A percentile compares a stretch with the other conserved stretches of the same genome.
These are phyloP conservation scores for Larimichthys polyactis DNA, from an alignment of 2,113 vertebrate genomes.

Conservation along the genomic window DNA sequence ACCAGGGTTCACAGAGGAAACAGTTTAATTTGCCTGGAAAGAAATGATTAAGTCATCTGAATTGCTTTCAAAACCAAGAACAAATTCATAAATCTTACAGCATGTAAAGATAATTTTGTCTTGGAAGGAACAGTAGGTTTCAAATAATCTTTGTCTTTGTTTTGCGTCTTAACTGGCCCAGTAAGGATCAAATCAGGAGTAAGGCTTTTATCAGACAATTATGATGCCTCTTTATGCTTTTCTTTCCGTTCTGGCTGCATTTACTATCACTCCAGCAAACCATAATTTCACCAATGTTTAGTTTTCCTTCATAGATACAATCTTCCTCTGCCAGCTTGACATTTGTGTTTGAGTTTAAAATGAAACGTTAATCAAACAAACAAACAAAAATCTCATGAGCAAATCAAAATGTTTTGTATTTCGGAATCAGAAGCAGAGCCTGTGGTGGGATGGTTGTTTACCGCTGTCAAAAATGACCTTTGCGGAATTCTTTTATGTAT, in stretches of 20 bases:
- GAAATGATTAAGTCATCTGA: constrained; percentile 71
- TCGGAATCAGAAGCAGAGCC: constrained; percentile 70
- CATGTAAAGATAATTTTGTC: constrained; percentile 69
- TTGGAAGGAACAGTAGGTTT: constrained; percentile 60
- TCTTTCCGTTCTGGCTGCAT: constrained; percentile 64
- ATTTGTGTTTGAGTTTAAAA: constrained; percentile 59
- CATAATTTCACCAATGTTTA: constrained; percentile 72
- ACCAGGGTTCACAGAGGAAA: constrained; percentile 77
- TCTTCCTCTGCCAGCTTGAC: constrained; percentile 66
- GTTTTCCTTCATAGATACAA: constrained; percentile 69
- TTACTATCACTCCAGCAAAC: constrained; percentile 58
- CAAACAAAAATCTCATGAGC: constrained; percentile 68
- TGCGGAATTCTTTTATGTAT: constrained; percentile 43
- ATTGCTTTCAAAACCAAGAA: constrained; percentile 78
- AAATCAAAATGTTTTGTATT: constrained; percentile 79
- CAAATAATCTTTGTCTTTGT: constrained; percentile 57
- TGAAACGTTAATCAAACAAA: constrained; percentile 75
- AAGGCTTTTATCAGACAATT: constrained; percentile 63
- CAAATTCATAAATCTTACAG: constrained; percentile 76
- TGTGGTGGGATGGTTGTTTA: constrained; percentile 64
- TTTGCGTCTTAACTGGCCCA: constrained; percentile 56
- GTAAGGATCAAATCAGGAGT: constrained; percentile 44
- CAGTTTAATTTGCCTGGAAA: constrained; percentile 78
- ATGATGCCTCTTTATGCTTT: constrained; percentile 46
- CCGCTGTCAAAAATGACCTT: constrained; percentile 67